phyloP scores from a whole-genome alignment of 2,797 vertebrate genomes.

The Fistularia commersonii region DNA sequence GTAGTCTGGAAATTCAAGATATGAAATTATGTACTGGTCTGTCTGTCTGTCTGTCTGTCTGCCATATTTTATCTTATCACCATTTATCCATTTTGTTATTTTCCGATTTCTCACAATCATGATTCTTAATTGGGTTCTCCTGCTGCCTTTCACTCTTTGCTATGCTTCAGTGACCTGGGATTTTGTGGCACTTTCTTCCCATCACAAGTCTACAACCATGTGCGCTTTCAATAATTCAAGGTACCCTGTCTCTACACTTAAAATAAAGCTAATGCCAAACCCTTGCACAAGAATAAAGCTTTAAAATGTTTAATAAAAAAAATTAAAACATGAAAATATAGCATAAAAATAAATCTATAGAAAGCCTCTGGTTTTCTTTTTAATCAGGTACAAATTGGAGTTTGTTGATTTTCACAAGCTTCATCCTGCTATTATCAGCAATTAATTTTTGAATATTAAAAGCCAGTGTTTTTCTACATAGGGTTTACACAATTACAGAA shows the following conservation, averaged over 20 bases:
- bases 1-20: no score
- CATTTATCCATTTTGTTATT: neutral
- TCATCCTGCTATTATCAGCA: no score
- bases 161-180: slow-evolving; percentile 27
- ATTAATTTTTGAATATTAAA: no score
- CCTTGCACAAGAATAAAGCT: slow-evolving; percentile 13
- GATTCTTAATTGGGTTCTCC: slow-evolving; percentile 10
- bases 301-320: neutral
- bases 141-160: slow-evolving; percentile 14
- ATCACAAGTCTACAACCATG: slow-evolving; percentile 42
- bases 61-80: neutral
- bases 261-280: slow-evolving; percentile 26
- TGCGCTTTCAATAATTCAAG: slow-evolving; percentile 57
- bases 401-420: no score
- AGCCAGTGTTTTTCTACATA: no score
- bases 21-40: no score
- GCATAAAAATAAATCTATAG: no score
- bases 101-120: slow-evolving; percentile 17
- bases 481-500: no score
- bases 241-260: slow-evolving; percentile 28
- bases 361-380: no score
- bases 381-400: no score
- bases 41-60: no score
- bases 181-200: slow-evolving; percentile 42
- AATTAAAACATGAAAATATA: no score